These are phyloP conservation scores for Sinocyclocheilus grahami DNA, from an alignment of 2,113 vertebrate genomes.

Conservation along the genomic window DNA sequence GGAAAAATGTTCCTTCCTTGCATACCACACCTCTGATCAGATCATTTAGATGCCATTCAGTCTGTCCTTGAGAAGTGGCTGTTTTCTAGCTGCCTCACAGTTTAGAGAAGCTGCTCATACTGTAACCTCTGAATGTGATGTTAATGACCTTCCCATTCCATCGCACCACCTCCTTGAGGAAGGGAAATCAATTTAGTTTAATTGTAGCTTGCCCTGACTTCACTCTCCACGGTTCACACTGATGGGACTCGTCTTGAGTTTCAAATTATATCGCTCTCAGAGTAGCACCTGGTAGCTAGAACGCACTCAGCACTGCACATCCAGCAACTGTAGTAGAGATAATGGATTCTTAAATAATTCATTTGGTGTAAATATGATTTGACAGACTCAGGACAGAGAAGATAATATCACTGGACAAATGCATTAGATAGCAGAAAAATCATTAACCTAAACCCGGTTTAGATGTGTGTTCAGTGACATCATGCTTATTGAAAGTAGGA, in stretches of 20 bases:
- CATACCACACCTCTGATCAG: neutral
- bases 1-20: neutral
- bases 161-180: constrained; percentile 34
- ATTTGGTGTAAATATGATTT: constrained; percentile 53
- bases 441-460: constrained; percentile 19
- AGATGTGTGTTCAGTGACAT: constrained; percentile 7
- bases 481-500: neutral
- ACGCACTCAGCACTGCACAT: constrained; percentile 46
- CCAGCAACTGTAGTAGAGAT: constrained; percentile 35
- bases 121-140: constrained; percentile 33
- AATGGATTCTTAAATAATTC: constrained; percentile 61
- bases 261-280: constrained; percentile 47
- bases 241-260: constrained; percentile 53
- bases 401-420: constrained; percentile 25
- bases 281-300: constrained; percentile 44
- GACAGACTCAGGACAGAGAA: constrained; percentile 32
- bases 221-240: constrained; percentile 18
- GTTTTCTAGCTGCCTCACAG: neutral
- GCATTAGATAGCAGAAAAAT: constrained; percentile 41
- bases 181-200: constrained; percentile 52
- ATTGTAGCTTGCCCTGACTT: constrained; percentile 25
- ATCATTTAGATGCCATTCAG: constrained; percentile 9
- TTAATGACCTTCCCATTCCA: constrained; percentile 45
- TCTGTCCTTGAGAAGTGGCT: neutral
- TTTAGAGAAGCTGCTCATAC: neutral